These are phyloP conservation scores for Sebastes cheni DNA, from an alignment of 2,797 vertebrate genomes.

Conservation along the genomic window DNA sequence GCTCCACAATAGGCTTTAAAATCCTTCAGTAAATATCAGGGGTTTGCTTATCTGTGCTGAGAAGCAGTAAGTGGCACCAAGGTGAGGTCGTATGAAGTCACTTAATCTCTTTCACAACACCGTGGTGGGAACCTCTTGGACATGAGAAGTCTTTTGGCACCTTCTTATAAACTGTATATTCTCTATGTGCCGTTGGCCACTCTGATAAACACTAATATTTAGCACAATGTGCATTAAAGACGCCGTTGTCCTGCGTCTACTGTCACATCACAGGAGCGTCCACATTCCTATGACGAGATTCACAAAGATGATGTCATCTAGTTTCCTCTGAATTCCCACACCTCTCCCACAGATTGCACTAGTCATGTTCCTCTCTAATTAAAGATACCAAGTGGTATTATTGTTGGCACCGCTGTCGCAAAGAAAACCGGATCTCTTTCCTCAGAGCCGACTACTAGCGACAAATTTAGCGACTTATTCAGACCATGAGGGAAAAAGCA, in stretches of 20 bases:
- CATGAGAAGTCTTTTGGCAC: not conserved
- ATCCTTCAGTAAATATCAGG: slow-evolving; percentile 1
- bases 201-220: not conserved
- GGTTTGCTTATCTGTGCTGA: slow-evolving; percentile 16
- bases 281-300: not conserved
- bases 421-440: not conserved
- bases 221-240: not conserved
- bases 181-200: not conserved
- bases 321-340: not conserved
- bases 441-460: too few species aligned
- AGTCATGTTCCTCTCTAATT: not conserved
- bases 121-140: not conserved
- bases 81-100: slow-evolving; percentile 9
- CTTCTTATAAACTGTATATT: not conserved
- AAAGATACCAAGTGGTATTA: not conserved
- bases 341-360: not conserved
- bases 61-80: slow-evolving; percentile 10
- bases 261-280: not conserved
- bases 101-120: slow-evolving; percentile 11
- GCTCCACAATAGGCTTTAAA: not conserved
- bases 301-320: not conserved
- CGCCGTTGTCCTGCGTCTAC: not conserved
- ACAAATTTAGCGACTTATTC: not conserved
- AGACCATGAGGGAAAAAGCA: not conserved
- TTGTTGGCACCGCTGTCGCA: not conserved